Conservation (phyloP, 2,797 vertebrate genomes). For the Loriculus beryllinus region DNA sequence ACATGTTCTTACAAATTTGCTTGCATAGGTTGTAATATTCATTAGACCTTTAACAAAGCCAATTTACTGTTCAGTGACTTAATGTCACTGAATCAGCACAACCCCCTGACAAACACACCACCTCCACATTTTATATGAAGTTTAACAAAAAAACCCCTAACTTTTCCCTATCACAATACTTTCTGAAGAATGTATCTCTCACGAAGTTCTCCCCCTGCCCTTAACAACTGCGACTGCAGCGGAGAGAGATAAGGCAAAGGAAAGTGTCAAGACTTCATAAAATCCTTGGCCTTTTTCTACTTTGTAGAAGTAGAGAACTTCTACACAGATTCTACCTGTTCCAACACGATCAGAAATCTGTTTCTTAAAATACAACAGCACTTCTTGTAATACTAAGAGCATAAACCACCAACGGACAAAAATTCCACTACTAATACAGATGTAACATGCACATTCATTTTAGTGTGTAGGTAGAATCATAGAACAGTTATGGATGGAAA, state of each 20-base stretch:
- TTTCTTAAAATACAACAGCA: not conserved
- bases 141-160: not conserved
- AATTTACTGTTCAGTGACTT: not conserved
- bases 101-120: not conserved
- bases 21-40: not conserved
- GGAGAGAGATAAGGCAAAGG: not conserved
- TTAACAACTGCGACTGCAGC: not conserved
- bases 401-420: not conserved
- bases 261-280: not conserved
- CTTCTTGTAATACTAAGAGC: not conserved
- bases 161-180: not conserved
- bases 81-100: not conserved
- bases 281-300: not conserved
- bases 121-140: not conserved
- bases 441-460: not conserved
- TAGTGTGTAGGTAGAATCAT: not conserved
- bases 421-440: fast-evolving
- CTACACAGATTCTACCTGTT: not conserved
- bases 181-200: not conserved
- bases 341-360: not conserved
- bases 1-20: not conserved
- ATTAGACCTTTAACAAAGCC: fast-evolving
- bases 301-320: not conserved
- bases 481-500: too few relatives aligned
- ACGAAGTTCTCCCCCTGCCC: not conserved